Evolutionary conservation across 2,888 invertebrate species (phyloP), one percentile per base, ranked within the genome.

Genomic region (Himalopsyche japonica): DNA sequence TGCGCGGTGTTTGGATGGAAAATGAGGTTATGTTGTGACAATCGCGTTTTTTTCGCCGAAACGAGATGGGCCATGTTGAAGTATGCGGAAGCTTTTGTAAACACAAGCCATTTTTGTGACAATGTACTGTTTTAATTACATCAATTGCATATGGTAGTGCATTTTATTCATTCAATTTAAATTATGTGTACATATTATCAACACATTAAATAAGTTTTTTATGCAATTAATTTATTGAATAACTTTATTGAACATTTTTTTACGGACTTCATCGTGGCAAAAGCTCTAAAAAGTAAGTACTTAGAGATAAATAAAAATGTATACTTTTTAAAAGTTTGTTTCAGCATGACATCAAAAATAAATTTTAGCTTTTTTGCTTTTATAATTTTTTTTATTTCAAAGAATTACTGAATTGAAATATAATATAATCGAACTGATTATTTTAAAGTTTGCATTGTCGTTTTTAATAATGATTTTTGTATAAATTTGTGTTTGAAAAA

Each of bases 11-110:
- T 82, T 79, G 79, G 49, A 10, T 30, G 6, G 48, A 32, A 32
- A 82, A 64, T 82, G 79, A 83, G 83, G 83, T 83, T 83, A 83
- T 83, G 83, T 83, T 83, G 70, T 83, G 80, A 83, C 82, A 57
- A 49, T 79, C 70, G 47, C 5, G 20, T 57, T 34, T 78, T 43
- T 57, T 82, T 82, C 76, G 30, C 8, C 78, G 27, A 18, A 8
- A 27, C 12, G 27, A 48, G 27, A 27, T 34, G 57, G 70, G 49
- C 24, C 82, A 82, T 82, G 57, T 82, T 78, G 76, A 78, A 64
- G 49, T 37, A 78, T 30, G 30, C 77, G 77, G 27, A 15, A 37
- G 43, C 43, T 37, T 77, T 77, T 77, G 77, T 34, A 43, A 43
- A 37, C 48, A 32, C 49, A 15, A 18, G 48, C 32, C 47, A 37